A percentile compares a stretch with the other conserved stretches of the same genome.
Evolutionary conservation across 1,140 invertebrate genomes (phyloP).

Genomic region (Camponotus floridanus): DNA sequence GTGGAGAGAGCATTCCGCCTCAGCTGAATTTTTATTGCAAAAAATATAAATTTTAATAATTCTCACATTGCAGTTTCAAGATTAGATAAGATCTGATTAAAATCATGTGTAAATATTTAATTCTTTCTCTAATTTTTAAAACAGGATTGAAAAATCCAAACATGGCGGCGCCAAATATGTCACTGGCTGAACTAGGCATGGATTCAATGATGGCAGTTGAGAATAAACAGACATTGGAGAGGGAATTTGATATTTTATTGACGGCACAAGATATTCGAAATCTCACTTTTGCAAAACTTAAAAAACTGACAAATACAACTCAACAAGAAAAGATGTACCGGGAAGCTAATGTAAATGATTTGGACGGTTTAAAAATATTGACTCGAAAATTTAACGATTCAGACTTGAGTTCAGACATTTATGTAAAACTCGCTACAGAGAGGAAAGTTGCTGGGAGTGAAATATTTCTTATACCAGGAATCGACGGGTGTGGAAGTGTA

Average conservation of each 20-base stretch:
- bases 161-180: slow-evolving; percentile 88
- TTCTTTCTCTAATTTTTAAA: slow-evolving; percentile 9
- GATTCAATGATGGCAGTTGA: slow-evolving; percentile 94
- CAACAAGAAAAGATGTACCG: slow-evolving; percentile 41
- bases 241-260: slow-evolving; percentile 90
- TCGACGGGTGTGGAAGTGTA: slow-evolving; percentile 87
- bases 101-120: neutral
- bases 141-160: slow-evolving; percentile 85
- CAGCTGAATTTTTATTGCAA: too few relatives aligned
- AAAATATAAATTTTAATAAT: too few relatives aligned
- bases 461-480: slow-evolving; percentile 90
- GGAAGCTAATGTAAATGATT: slow-evolving; percentile 1
- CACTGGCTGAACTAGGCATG: slow-evolving; percentile 92
- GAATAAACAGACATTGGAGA: slow-evolving; percentile 92
- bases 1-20: too few relatives aligned
- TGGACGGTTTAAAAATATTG: slow-evolving; percentile 79
- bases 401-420: slow-evolving; percentile 64
- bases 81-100: neutral
- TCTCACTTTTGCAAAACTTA: slow-evolving; percentile 87
- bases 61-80: too few relatives aligned
- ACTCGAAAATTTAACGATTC: slow-evolving; percentile 77
- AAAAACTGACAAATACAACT: slow-evolving; percentile 80
- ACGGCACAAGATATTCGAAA: slow-evolving; percentile 90
- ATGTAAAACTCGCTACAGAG: slow-evolving; percentile 79
- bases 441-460: slow-evolving; percentile 70